These are phyloP conservation scores for Muscicapa adusta DNA, from an alignment of 2,113 vertebrate species.

Conservation along the genomic window DNA sequence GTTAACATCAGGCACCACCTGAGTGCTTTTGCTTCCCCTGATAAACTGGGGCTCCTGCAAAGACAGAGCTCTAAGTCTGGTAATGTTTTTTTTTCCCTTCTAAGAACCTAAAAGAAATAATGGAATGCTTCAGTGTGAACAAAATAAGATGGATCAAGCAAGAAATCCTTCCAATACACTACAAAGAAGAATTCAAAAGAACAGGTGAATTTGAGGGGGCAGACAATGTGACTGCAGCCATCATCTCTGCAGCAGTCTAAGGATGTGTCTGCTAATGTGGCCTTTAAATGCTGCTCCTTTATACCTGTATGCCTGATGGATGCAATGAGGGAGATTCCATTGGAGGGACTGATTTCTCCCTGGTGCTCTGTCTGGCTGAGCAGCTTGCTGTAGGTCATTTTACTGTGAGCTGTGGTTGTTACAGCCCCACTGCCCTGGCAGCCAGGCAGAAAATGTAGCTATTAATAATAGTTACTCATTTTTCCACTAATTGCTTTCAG, in stretches of 20 bases:
- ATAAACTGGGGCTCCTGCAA: rapidly evolving
- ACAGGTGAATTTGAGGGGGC: neutral
- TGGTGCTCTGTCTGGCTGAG: neutral
- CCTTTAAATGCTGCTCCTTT: neutral
- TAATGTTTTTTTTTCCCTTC: rapidly evolving
- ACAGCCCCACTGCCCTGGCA: neutral
- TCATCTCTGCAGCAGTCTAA: neutral
- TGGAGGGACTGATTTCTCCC: neutral
- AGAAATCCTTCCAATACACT: neutral
- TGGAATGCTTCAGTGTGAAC: neutral
- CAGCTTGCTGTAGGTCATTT: neutral
- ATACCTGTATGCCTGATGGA: too few species aligned
- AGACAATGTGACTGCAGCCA: neutral
- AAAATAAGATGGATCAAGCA: neutral
- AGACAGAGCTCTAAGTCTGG: neutral
- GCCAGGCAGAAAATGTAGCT: neutral
- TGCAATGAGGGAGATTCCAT: neutral
- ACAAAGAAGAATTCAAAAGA: neutral
- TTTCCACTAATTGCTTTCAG: neutral
- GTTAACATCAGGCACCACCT: neutral
- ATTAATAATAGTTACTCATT: neutral
- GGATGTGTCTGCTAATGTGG: neutral
- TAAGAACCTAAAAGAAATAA: neutral
- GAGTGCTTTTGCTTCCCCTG: neutral
- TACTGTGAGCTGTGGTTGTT: neutral